phyloP scores from a whole-genome alignment of 1,140 invertebrate species.

The Drosophila ambigua region DNA sequence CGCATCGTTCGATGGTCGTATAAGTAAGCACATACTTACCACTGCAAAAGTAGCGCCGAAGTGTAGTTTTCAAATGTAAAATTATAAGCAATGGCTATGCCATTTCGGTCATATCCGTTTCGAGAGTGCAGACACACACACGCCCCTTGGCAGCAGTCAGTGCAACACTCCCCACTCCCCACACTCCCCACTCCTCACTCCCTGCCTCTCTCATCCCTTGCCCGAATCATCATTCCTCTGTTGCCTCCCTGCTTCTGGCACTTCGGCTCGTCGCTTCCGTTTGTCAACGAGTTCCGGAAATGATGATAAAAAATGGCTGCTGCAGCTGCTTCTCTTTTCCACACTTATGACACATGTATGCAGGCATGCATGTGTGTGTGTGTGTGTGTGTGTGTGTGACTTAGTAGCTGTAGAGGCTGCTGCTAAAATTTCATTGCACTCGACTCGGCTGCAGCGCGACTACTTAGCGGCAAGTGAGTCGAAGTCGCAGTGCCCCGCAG shows the following conservation, averaged over 20 bases:
- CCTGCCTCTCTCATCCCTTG: constrained; percentile 21
- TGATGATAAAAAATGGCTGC: constrained; percentile 81
- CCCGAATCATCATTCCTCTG: constrained; percentile 38
- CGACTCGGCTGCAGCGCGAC: constrained; percentile 71
- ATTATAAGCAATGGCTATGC: constrained; percentile 74
- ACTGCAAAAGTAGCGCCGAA: constrained; percentile 59
- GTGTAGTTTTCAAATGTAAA: constrained; percentile 67
- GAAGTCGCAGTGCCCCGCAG: constrained; percentile 26
- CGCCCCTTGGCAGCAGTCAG: too few species aligned
- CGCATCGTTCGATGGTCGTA: constrained; percentile 32
- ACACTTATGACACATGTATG: not conserved
- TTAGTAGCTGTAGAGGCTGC: constrained; percentile 64
- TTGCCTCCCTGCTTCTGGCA: constrained; percentile 22
- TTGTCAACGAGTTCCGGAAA: constrained; percentile 82
- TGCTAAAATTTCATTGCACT: constrained; percentile 81
- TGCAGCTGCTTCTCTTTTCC: constrained; percentile 52
- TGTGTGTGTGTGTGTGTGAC: constrained; percentile 51
- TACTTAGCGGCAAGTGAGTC: constrained; percentile 76
- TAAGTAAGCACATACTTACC: constrained; percentile 55
- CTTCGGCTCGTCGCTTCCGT: constrained; percentile 74
- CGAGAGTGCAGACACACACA: not conserved
- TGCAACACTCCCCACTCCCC: not conserved
- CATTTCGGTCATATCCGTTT: constrained; percentile 74
- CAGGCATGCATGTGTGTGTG: constrained; percentile 37
- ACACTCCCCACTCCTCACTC: not conserved